Conservation (phyloP, 2,888 invertebrate genomes). For the Acutogordius australiensis region DNA sequence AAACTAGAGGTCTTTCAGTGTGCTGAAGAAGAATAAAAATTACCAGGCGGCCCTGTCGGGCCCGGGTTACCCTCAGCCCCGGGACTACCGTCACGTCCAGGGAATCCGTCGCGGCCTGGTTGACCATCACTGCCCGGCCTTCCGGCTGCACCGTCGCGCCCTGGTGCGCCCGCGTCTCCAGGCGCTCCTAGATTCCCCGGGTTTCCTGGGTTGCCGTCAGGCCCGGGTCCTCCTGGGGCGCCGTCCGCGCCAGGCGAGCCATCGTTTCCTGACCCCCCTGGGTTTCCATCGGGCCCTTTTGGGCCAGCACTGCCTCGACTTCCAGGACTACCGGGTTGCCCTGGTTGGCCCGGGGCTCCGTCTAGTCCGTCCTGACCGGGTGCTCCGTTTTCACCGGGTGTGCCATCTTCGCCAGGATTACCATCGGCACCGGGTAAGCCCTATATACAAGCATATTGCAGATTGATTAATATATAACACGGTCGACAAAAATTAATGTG, state of each 20-base stretch:
- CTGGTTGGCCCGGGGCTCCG: slow-evolving; percentile 2
- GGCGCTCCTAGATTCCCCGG: slow-evolving; percentile 16
- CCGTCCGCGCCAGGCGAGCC: slow-evolving; percentile 15
- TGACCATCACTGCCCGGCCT: background rate
- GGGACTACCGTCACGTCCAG: background rate
- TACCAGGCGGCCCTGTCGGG: background rate
- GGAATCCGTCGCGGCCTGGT: slow-evolving; percentile 14
- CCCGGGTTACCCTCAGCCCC: background rate
- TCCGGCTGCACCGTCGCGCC: slow-evolving; percentile 17
- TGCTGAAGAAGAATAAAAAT: too few relatives aligned
- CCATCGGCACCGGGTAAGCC: slow-evolving; percentile 1
- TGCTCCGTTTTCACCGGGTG: background rate
- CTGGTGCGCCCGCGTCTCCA: slow-evolving; percentile 17
- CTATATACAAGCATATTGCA: background rate
- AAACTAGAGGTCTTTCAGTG: too few relatives aligned
- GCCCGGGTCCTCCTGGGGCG: slow-evolving; percentile 15
- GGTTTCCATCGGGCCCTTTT: slow-evolving; percentile 17
- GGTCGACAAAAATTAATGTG: too few relatives aligned
- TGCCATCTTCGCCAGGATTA: background rate
- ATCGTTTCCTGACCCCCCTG: slow-evolving; percentile 17
- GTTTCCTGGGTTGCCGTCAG: slow-evolving; percentile 16
- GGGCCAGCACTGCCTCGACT: slow-evolving; percentile 16
- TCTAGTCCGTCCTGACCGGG: background rate
- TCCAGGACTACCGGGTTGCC: background rate
- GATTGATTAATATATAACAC: too few relatives aligned